Percentiles rank a stretch among this genome's conserved stretches.
These are phyloP conservation scores for Leucoptera coffeella DNA, from an alignment of 2,888 invertebrate species.

Conservation along the genomic window DNA sequence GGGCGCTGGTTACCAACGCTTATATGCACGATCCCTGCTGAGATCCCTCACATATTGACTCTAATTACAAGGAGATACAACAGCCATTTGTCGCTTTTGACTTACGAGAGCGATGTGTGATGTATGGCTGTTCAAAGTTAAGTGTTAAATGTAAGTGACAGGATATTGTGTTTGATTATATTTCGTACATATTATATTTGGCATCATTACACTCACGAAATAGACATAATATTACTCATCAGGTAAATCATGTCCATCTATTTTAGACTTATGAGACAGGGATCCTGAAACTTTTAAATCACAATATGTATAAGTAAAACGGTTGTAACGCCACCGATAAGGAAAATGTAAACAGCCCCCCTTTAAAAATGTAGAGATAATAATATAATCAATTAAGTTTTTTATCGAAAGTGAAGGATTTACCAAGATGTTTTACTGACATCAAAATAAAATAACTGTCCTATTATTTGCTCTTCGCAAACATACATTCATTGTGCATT, in stretches of 20 bases:
- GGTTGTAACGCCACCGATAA: too few relatives aligned
- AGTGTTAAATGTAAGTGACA: not conserved
- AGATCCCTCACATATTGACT: constrained; percentile 8
- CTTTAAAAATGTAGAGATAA: too few relatives aligned
- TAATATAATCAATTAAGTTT: not conserved
- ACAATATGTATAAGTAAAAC: too few relatives aligned
- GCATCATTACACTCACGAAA: not conserved
- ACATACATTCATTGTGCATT: not conserved
- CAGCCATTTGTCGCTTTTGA: too few relatives aligned
- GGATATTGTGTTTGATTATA: not conserved
- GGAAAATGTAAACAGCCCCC: too few relatives aligned
- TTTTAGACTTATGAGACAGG: too few relatives aligned
- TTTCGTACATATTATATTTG: not conserved
- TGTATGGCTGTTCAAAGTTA: not conserved
- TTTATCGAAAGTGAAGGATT: not conserved
- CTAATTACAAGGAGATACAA: constrained; percentile 2
- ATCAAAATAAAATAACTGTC: not conserved
- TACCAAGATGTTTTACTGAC: not conserved
- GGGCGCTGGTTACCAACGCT: constrained; percentile 44
- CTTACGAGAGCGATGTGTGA: not conserved
- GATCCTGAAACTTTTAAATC: too few relatives aligned
- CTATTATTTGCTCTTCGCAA: not conserved
- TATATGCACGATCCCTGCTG: constrained; percentile 36
- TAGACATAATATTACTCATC: not conserved
- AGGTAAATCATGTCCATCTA: not conserved